phyloP scores from a whole-genome alignment of 92 coral and sea anemone species.

The Pocillopora meandrina region DNA sequence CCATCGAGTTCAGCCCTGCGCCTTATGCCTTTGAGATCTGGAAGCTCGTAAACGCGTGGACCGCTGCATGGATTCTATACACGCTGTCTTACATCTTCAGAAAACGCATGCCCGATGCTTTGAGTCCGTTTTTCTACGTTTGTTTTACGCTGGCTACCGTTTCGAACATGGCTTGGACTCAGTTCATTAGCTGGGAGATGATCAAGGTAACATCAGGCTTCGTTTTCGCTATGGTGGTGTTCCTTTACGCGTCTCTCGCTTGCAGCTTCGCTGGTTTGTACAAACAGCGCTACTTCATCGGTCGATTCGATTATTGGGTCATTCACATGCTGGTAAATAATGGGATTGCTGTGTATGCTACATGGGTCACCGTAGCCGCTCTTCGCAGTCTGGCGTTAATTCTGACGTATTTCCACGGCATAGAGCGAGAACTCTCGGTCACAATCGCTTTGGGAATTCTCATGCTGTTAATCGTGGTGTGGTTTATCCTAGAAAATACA shows the following conservation, averaged over 20 bases:
- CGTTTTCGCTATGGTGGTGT: conserved; percentile 14
- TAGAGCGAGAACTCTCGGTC: conserved; percentile 43
- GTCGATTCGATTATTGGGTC: conserved; percentile 58
- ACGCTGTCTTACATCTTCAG: conserved; percentile 56
- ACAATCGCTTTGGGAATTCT: conserved; percentile 56
- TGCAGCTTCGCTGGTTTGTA: conserved; percentile 50
- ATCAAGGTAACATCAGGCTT: conserved; percentile 29
- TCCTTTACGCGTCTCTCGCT: conserved; percentile 55
- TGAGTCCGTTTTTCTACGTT: conserved; percentile 53
- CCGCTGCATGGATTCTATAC: conserved; percentile 62
- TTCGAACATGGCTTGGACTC: conserved; percentile 59
- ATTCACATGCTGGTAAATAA: conserved; percentile 59
- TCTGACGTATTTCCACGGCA: conserved; percentile 55
- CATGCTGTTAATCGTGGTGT: conserved; percentile 43
- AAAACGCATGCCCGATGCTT: conserved; percentile 52
- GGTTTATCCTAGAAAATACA: conserved; percentile 75
- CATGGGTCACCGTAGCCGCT: conserved; percentile 68
- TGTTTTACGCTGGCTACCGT: conserved; percentile 57
- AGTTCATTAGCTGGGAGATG: conserved; percentile 49
- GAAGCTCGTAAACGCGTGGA: conserved; percentile 73
- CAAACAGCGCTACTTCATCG: conserved; percentile 29
- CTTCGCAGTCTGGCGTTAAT: conserved; percentile 58
- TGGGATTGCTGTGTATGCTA: conserved; percentile 58
- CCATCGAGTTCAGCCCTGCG: conserved; percentile 70
- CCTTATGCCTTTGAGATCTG: conserved; percentile 70